These are phyloP conservation scores for Brachycybe producta DNA, from an alignment of 2,888 invertebrate genomes.

Conservation along the genomic window DNA sequence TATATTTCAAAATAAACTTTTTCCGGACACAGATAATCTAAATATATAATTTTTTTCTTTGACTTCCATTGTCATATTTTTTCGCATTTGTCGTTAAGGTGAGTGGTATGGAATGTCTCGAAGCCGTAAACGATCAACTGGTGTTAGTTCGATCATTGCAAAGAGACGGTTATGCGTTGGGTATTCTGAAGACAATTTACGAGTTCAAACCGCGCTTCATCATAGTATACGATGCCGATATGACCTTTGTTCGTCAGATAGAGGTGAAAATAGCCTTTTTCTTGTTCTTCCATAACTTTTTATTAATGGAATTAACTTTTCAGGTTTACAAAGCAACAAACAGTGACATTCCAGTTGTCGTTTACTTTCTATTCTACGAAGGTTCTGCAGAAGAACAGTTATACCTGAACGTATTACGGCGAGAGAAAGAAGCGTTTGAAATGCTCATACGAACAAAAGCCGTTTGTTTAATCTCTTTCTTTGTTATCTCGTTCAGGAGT, in stretches of 20 bases:
- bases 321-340: constrained; percentile 49
- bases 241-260: constrained; percentile 74
- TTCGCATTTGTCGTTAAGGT: too few species aligned
- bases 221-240: constrained; percentile 77
- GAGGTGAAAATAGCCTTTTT: constrained; percentile 45
- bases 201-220: constrained; percentile 61
- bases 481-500: too few species aligned
- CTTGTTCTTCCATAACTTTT: constrained; percentile 22
- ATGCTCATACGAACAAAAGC: constrained; percentile 79
- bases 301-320: constrained; percentile 4
- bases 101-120: too few species aligned
- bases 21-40: too few species aligned
- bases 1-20: too few species aligned
- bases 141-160: constrained; percentile 34
- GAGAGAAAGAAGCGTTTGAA: constrained; percentile 92
- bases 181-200: constrained; percentile 53
- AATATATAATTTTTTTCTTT: too few species aligned
- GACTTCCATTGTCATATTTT: too few species aligned
- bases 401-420: constrained; percentile 73
- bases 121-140: constrained; percentile 22
- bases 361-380: constrained; percentile 81
- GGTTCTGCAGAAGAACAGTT: constrained; percentile 94
- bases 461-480: too few species aligned
- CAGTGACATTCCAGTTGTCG: constrained; percentile 45
- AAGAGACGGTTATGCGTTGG: constrained; percentile 44